Conservation (phyloP, 2,888 invertebrate genomes). For the Cyrtodaria siliqua region DNA sequence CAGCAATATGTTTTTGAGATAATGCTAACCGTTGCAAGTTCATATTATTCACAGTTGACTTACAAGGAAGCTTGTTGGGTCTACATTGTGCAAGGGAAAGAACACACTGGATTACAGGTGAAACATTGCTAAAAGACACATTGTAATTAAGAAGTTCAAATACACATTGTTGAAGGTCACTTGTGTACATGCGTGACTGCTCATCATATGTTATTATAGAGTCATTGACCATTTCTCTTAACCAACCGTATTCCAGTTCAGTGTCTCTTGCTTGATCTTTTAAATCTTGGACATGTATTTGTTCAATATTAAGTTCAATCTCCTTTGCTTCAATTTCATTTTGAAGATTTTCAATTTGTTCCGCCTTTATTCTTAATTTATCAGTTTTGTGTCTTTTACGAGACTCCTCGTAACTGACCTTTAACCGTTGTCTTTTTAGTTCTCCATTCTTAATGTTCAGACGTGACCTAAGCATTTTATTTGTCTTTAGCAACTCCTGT, state of each 20-base stretch:
- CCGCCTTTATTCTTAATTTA: not conserved
- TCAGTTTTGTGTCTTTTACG: too few species aligned
- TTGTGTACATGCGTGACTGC: conserved; percentile 14
- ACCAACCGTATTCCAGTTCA: conserved; percentile 1
- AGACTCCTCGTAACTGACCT: too few species aligned
- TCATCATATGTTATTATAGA: conserved; percentile 17
- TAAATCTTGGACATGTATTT: not conserved
- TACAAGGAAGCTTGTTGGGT: conserved; percentile 25
- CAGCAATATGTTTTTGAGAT: conserved; percentile 30
- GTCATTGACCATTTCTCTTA: conserved; percentile 13
- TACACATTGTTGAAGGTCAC: conserved; percentile 37
- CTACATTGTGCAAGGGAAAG: conserved; percentile 11
- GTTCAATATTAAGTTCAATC: not conserved
- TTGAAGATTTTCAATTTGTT: not conserved
- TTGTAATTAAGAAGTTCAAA: conserved; percentile 24
- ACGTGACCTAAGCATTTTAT: too few species aligned
- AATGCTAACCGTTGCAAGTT: conserved; percentile 31
- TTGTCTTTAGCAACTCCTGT: too few species aligned
- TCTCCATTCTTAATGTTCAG: too few species aligned
- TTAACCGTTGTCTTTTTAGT: too few species aligned
- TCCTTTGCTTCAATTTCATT: not conserved
- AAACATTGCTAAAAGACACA: conserved; percentile 28
- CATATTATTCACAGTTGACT: conserved; percentile 40
- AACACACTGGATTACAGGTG: conserved; percentile 35
- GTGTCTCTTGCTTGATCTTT: not conserved